Conservation (phyloP, 2,888 invertebrate species). For the Heliconius ismenius region DNA sequence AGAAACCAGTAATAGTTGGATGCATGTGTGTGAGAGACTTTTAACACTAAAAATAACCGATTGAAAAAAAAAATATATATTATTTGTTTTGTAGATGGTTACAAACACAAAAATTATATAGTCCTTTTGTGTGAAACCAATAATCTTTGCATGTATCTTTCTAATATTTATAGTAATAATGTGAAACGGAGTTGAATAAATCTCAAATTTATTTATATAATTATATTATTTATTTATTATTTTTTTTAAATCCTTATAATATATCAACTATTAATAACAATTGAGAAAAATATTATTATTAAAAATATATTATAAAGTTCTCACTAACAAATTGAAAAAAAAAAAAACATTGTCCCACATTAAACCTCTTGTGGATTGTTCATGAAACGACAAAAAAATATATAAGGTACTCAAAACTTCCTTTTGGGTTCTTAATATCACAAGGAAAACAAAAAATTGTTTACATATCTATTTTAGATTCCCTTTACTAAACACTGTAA, state of each 20-base stretch:
- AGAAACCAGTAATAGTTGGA: conserved; percentile 58
- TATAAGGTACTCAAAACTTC: too few relatives aligned
- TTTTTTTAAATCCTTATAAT: conserved; percentile 10
- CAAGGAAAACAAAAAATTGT: neutral
- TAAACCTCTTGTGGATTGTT: neutral
- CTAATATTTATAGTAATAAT: neutral
- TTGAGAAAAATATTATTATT: conserved; percentile 12
- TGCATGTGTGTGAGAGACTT: conserved; percentile 61
- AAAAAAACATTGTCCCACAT: neutral
- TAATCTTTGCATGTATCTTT: conserved; percentile 2
- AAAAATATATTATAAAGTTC: conserved; percentile 15
- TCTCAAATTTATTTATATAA: conserved; percentile 25
- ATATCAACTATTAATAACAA: conserved; percentile 12
- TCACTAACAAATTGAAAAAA: conserved; percentile 16
- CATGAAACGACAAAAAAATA: neutral
- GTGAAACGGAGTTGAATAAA: conserved; percentile 10
- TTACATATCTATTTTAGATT: neutral
- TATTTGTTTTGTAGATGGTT: neutral
- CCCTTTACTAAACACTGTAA: conserved; percentile 41
- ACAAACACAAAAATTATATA: neutral
- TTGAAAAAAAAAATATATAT: neutral
- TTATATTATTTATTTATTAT: conserved; percentile 33
- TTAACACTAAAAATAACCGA: conserved; percentile 20
- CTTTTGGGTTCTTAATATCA: neutral
- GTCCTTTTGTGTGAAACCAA: neutral